phyloP scores from a whole-genome alignment of 2,113 vertebrate genomes.

The Halcyon malimbica region DNA sequence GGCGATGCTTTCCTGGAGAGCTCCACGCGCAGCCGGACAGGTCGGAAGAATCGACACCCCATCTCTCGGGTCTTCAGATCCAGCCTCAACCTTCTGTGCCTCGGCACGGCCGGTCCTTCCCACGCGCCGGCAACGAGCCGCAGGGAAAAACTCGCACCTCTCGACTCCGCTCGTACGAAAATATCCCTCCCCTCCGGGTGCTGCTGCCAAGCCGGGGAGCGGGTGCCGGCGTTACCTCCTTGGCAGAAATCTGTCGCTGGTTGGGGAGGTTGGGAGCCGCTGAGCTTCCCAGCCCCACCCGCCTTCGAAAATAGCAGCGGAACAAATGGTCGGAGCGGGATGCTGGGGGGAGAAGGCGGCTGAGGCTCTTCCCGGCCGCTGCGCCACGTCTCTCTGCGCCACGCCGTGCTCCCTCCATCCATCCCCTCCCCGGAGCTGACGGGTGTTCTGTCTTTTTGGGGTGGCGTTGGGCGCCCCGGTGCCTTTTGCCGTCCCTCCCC shows the following conservation, averaged over 20 bases:
- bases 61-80: background rate
- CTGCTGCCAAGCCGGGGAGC: background rate
- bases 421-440: background rate
- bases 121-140: background rate
- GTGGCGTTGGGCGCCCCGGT: rapidly evolving
- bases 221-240: background rate
- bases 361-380: background rate
- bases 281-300: background rate
- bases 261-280: conserved; percentile 4
- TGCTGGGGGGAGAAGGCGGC: conserved; percentile 4
- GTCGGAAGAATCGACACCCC: rapidly evolving
- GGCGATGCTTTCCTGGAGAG: background rate
- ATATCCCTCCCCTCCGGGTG: background rate
- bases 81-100: background rate
- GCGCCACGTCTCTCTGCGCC: no score
- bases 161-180: background rate
- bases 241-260: conserved; percentile 5
- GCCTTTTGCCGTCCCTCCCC: background rate
- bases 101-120: background rate
- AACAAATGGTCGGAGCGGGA: conserved; percentile 57
- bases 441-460: background rate
- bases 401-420: background rate
- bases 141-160: background rate
- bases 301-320: conserved; percentile 55
- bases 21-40: rapidly evolving